Evolutionary conservation across 2,113 vertebrate genomes (phyloP), one percentile per base, ranked within the genome.

Genomic region (Arothron firmamentum): DNA sequence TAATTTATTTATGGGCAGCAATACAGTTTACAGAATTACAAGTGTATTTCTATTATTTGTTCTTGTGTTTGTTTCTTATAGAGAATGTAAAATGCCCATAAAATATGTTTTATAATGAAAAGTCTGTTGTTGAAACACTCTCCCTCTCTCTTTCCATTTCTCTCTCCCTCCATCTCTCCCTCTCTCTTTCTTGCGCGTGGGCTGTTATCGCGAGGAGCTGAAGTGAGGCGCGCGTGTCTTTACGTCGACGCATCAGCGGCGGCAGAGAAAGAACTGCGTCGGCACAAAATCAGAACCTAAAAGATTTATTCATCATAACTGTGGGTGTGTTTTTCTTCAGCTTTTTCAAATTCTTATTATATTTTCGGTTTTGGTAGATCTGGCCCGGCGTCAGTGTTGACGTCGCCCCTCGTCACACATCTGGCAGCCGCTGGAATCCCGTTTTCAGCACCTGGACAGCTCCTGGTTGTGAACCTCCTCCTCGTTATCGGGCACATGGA

Each of bases 371-470:
- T 42, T n/a, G 11, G 21, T 41, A 3, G 11, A 56, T 31, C 10
- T 4, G 6, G 28, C 47, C 13, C 18, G 4, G 34, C n/a, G 16
- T 49, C 38, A 15, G n/a, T 20, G 54, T 18, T 72, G 55, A 16
- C 70, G 56, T 23, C 53, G 59, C 56, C 28, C 23, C 59, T 67
- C 28, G 52, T 45, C 53, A 16, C 74, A 56, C 77, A 76, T 82
- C 69, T 77, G 70, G 34, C 48, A 50, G 56, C 77, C 56, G 60
- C 61, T 78, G 72, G 70, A 76, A 72, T 78, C 63, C 57, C 43
- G 10, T 54, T 63, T 88, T 88, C 88, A 89, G 86, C 81, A 83
- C 80, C 84, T 87, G 89, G 85, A 92, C 88, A 91, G 90, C 84
- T 88, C 88, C 81, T 48, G 48, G 28, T 66, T 50, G 49, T 63